A percentile compares a stretch with the other conserved stretches of the same genome.
Conservation (phyloP, 1,140 invertebrate genomes). For the Dendroctonus valens region DNA sequence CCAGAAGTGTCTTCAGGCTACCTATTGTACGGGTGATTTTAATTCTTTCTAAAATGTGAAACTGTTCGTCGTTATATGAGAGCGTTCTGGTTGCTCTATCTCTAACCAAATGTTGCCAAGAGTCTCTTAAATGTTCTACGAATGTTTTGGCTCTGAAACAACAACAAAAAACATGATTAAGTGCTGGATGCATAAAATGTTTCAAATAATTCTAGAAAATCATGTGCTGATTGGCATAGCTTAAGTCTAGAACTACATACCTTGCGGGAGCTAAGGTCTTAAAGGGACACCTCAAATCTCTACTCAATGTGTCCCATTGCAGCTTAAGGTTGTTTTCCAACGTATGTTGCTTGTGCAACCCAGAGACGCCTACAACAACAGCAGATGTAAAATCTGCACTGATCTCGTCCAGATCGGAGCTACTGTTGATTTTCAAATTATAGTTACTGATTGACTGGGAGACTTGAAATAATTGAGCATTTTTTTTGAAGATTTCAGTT, state of each 20-base stretch:
- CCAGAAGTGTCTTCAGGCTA: constrained; percentile 63
- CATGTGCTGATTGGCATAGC: too few species aligned
- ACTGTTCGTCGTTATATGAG: constrained; percentile 91
- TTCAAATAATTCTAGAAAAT: too few species aligned
- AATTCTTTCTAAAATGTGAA: constrained; percentile 84
- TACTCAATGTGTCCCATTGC: constrained; percentile 73
- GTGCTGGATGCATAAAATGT: too few species aligned
- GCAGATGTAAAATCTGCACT: constrained; percentile 33
- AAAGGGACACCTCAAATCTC: constrained; percentile 65
- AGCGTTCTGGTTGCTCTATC: constrained; percentile 80
- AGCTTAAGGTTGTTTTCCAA: constrained; percentile 59
- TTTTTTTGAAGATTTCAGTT: constrained; percentile 49
- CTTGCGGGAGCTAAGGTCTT: constrained; percentile 63
- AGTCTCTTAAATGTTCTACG: constrained; percentile 78
- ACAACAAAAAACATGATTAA: not conserved
- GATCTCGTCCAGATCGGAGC: constrained; percentile 26
- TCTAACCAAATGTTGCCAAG: constrained; percentile 87
- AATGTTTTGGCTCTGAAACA: constrained; percentile 63
- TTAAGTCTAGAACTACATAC: not conserved
- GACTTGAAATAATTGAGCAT: constrained; percentile 39
- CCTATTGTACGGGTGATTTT: constrained; percentile 70
- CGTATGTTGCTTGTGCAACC: constrained; percentile 58
- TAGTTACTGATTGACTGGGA: constrained; percentile 37
- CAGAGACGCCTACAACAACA: constrained; percentile 23
- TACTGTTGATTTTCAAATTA: constrained; percentile 25